Base-by-base conservation (phyloP, 2,797 vertebrate genomes). In the Cryptoblepharus egeriae region DNA sequence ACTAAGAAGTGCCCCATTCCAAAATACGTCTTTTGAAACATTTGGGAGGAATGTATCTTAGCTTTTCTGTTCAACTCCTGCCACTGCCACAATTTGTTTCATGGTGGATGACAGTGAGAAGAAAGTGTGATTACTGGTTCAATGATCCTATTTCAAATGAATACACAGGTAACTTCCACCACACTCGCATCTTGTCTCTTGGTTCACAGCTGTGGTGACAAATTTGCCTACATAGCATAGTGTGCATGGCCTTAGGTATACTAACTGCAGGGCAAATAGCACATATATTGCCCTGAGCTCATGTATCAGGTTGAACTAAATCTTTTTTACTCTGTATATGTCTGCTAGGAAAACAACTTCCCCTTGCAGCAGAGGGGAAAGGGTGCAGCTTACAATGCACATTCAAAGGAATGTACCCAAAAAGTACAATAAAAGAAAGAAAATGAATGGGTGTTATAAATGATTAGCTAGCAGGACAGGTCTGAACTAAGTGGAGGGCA, bases 391-490 rank as follows among this genome's bases (percentile, higher is more conserved):
- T 82, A 55, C 16, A n/a, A 68, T 30, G 26, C 67, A 87, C 4
- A 52, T 30, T 28, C 57, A 37, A 45, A 81, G 80, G 57, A 81
- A 86, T 88, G 28, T 3, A 24, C 12, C 39, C 39, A 42, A 42
- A 42, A 52, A 52, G 49, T 9, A n/a, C 5, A 4, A 75, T 0
- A 3, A 69, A 88, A 76, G 76, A 84, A 15, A 20, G 79, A 71
- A 93, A 88, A 93, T 42, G 64, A 90, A 86, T 85, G 84, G 86
- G 82, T 90, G 91, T 87, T 91, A 84, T 91, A 92, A 65, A 70
- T 75, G 75, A 39, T 82, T 82, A 91, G 91, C 88, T 88, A 93
- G 86, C 85, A 88, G 89, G 91, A 87, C 93, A 93, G 88, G 93
- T 92, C 87, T 75, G 85, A 88, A 88, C 93, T 93, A 70, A 71